Base-by-base conservation (phyloP, 2,797 vertebrate species). In the Eutrigla gurnardus region DNA sequence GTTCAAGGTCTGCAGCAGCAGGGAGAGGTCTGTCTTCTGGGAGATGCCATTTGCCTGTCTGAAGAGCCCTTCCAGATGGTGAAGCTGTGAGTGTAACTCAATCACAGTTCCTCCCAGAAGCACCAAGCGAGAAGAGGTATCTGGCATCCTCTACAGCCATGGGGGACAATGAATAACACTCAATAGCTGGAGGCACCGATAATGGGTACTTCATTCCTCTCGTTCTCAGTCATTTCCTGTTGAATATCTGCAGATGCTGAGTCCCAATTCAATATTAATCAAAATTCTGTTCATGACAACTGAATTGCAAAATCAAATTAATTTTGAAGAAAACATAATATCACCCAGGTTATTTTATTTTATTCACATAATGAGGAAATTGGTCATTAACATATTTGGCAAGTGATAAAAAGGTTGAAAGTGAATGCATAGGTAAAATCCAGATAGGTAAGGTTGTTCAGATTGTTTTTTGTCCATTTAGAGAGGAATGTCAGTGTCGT, bases 21-120 rank as follows among this genome's bases (percentile, higher is more conserved):
- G 66, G 65, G 75, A 61, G 69, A 49, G 15, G 45, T 45, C 10
- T 63, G 71, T 85, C 75, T 47, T 71, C 42, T 46, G 81, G 86
- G 86, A 82, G 59, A 81, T 6, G 17, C n/a, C 46, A 70, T 79
- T 80, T 70, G 58, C 42, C 52, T 67, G 65, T 76, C 67, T 82
- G 67, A 82, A 82, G 78, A 78, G 71, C 62, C 49, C 58, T 68
- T 86, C 86, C 89, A 92, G 89, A 90, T 91, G 90, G 85, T 84
- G 54, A 80, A 78, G 62, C 73, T 67, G 36, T 76, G 70, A 81
- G 59, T 80, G 73, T 63, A 83, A 62, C 84, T 89, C 84, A 82
- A 87, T 88, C 84, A 90, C 72, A 61, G 36, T 43, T 81, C 59
- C 62, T 82, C 77, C 79, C 78, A 82, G 17, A 75, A 78, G 77